phyloP scores from a whole-genome alignment of 2,888 invertebrate genomes.

The Drosophila formosana region DNA sequence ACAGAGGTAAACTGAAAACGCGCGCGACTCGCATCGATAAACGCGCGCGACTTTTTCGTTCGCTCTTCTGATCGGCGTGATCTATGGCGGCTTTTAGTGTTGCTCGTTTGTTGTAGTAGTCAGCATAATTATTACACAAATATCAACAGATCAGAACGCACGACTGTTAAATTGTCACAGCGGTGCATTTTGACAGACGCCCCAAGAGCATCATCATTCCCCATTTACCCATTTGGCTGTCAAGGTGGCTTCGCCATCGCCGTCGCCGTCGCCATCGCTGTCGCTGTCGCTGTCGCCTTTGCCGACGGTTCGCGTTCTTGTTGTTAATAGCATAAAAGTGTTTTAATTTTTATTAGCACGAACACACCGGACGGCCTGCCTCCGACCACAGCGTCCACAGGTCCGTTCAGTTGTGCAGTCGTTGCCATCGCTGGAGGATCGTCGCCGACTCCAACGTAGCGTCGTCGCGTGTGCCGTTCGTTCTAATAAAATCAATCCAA shows the following conservation, averaged over 20 bases:
- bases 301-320: constrained; percentile 60
- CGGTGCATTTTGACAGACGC: constrained; percentile 57
- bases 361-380: constrained; percentile 54
- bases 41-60: constrained; percentile 37
- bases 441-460: constrained; percentile 35
- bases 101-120: constrained; percentile 33
- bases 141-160: constrained; percentile 26
- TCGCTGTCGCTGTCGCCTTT: constrained; percentile 38
- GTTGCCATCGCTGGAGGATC: constrained; percentile 70
- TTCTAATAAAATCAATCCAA: constrained; percentile 72
- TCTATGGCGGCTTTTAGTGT: constrained; percentile 61
- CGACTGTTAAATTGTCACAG: constrained; percentile 60
- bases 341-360: constrained; percentile 79
- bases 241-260: constrained; percentile 59
- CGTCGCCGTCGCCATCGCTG: constrained; percentile 35
- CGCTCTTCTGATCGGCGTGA: constrained; percentile 41
- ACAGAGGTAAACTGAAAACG: constrained; percentile 41
- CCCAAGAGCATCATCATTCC: constrained; percentile 39
- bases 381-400: constrained; percentile 43
- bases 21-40: constrained; percentile 25
- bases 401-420: constrained; percentile 59
- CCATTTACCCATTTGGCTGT: constrained; percentile 51
- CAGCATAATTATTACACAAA: constrained; percentile 47
- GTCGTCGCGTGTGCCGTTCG: constrained; percentile 66
- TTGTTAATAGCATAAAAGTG: constrained; percentile 79